Conservation (phyloP, 1,140 invertebrate species). For the Zaprionus kolodkinae region DNA sequence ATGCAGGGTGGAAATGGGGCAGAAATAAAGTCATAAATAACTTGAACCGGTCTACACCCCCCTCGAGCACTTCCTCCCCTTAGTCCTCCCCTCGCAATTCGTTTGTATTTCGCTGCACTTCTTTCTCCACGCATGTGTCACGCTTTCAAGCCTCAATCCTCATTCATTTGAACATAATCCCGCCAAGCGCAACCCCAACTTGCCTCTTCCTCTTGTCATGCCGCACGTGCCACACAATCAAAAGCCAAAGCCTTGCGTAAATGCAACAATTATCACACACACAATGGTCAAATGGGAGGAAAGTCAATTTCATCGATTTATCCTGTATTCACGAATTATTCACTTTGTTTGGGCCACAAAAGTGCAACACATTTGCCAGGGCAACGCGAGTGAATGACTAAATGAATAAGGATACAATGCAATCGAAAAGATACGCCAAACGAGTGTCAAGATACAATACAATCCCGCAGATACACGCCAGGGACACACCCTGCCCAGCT, state of each 20-base stretch:
- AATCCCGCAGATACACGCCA: not conserved
- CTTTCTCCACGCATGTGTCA: slow-evolving; percentile 37
- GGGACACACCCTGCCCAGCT: not conserved
- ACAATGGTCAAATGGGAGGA: not conserved
- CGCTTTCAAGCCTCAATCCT: slow-evolving; percentile 24
- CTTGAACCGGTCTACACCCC: slow-evolving; percentile 3
- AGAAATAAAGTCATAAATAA: slow-evolving; percentile 72
- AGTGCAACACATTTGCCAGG: not conserved
- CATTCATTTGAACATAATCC: slow-evolving; percentile 45
- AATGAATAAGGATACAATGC: not conserved
- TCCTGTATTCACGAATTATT: slow-evolving; percentile 28
- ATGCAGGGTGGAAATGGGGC: not conserved
- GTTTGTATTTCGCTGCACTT: slow-evolving; percentile 44
- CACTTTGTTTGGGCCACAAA: slow-evolving; percentile 25
- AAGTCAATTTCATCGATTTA: slow-evolving; percentile 39
- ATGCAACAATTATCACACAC: slow-evolving; percentile 59
- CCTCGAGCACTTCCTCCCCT: slow-evolving; percentile 10
- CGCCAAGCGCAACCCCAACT: slow-evolving; percentile 33
- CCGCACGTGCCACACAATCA: slow-evolving; percentile 59
- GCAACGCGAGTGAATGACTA: not conserved
- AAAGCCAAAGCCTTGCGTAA: slow-evolving; percentile 51
- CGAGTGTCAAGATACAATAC: not conserved
- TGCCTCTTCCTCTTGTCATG: slow-evolving; percentile 12
- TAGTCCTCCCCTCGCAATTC: slow-evolving; percentile 35
- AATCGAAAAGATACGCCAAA: not conserved